These are phyloP conservation scores for Acleris cristana DNA, from an alignment of 2,888 invertebrate genomes.

Conservation along the genomic window DNA sequence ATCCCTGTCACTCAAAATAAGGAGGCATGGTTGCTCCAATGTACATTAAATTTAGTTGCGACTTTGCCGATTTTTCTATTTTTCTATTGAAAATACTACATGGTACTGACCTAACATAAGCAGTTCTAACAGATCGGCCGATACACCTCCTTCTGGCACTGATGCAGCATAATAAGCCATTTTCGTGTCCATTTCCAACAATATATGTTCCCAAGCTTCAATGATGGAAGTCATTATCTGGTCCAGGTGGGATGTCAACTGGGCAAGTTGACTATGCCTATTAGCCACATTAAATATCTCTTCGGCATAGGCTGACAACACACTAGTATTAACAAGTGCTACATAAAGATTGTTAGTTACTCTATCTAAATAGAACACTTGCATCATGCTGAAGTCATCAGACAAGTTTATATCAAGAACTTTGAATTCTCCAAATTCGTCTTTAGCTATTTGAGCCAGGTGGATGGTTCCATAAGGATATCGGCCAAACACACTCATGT, in stretches of 20 bases:
- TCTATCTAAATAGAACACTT: conserved; percentile 85
- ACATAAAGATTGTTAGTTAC: conserved; percentile 72
- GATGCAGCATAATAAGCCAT: conserved; percentile 93
- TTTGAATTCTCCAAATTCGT: conserved; percentile 83
- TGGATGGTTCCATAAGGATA: conserved; percentile 90
- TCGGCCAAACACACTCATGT: conserved; percentile 92
- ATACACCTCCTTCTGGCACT: conserved; percentile 91
- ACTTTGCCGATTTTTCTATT: too few species aligned
- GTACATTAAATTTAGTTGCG: too few species aligned
- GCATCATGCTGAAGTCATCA: conserved; percentile 88
- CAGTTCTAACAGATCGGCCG: conserved; percentile 95
- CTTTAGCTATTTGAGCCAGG: conserved; percentile 81
- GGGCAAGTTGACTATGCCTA: conserved; percentile 89
- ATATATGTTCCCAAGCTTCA: conserved; percentile 97
- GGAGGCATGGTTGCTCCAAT: too few species aligned
- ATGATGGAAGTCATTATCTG: conserved; percentile 91
- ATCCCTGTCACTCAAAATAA: too few species aligned
- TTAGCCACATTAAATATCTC: conserved; percentile 89
- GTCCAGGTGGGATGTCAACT: conserved; percentile 87
- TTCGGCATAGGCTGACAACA: conserved; percentile 86
- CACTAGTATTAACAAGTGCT: conserved; percentile 82
- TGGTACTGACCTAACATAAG: conserved; percentile 88
- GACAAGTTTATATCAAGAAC: conserved; percentile 87
- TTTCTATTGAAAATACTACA: too few species aligned
- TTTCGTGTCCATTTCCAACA: conserved; percentile 97